phyloP scores from a whole-genome alignment of 2,797 vertebrate genomes.

The Taeniopygia guttata region DNA sequence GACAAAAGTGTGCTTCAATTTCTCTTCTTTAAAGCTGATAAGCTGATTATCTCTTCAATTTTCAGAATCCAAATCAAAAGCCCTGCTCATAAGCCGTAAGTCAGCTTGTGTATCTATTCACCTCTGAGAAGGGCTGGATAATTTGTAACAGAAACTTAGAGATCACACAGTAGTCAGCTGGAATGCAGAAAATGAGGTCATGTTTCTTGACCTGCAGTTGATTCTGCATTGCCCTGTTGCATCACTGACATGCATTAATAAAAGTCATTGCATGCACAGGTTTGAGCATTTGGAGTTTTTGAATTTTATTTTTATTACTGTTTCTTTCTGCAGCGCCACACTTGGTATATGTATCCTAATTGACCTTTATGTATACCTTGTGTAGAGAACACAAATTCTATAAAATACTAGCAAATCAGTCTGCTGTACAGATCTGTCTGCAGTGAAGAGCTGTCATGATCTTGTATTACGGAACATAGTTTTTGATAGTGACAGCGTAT shows the following conservation, averaged over 20 bases:
- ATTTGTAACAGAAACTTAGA: slow-evolving; percentile 40
- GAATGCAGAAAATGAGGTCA: slow-evolving; percentile 46
- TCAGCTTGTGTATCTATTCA: neutral
- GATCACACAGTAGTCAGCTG: neutral
- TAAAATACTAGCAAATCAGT: neutral
- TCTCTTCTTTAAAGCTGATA: slow-evolving; percentile 38
- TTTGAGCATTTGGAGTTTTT: neutral
- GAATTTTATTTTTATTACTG: neutral
- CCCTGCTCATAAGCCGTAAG: slow-evolving; percentile 10
- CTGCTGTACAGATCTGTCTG: neutral
- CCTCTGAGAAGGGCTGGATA: neutral
- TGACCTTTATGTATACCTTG: neutral
- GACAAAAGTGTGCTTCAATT: neutral
- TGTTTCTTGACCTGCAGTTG: slow-evolving; percentile 12
- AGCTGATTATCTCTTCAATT: slow-evolving; percentile 35
- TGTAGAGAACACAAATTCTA: neutral
- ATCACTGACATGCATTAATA: neutral
- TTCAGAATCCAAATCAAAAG: slow-evolving; percentile 7
- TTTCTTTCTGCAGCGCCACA: neutral
- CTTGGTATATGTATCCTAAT: neutral
- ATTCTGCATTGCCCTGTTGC: neutral
- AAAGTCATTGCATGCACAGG: neutral
- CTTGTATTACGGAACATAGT: neutral
- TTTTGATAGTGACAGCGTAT: neutral
- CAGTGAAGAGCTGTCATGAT: neutral